phyloP scores from a whole-genome alignment of 2,113 vertebrate genomes.

The Acanthochromis polyacanthus region DNA sequence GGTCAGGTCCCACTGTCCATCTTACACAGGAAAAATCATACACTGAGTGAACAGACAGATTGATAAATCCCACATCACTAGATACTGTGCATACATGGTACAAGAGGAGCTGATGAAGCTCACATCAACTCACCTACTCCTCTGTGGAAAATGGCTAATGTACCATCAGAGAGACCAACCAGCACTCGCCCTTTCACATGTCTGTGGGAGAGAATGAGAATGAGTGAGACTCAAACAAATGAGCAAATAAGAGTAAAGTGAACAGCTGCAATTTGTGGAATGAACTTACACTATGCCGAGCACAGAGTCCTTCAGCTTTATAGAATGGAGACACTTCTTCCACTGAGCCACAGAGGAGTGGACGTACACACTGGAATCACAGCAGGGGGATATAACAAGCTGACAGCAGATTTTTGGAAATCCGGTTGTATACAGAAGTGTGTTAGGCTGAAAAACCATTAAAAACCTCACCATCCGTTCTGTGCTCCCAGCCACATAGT shows the following conservation, averaged over 20 bases:
- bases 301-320: slow-evolving; percentile 98
- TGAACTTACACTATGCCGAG: slow-evolving; percentile 97
- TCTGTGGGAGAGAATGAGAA: slow-evolving; percentile 78
- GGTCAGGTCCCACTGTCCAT: slow-evolving; percentile 98
- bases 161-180: slow-evolving; percentile 96
- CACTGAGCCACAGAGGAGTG: slow-evolving; percentile 98
- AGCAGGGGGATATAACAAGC: neutral
- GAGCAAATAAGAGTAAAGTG: rapidly evolving
- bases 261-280: neutral
- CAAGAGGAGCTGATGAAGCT: too few species aligned
- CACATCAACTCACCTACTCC: slow-evolving; percentile 89
- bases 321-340: slow-evolving; percentile 97
- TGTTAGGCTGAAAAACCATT: neutral
- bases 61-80: neutral
- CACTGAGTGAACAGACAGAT: neutral
- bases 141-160: slow-evolving; percentile 96
- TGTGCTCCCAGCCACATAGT: slow-evolving; percentile 99
- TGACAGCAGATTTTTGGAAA: neutral
- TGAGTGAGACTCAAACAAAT: neutral
- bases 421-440: neutral
- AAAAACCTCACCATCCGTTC: slow-evolving; percentile 91
- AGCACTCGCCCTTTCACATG: slow-evolving; percentile 98
- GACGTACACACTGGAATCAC: slow-evolving; percentile 92
- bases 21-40: slow-evolving; percentile 74
- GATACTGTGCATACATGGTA: neutral